phyloP scores from a whole-genome alignment of 2,113 vertebrate genomes.

The Limanda limanda region DNA sequence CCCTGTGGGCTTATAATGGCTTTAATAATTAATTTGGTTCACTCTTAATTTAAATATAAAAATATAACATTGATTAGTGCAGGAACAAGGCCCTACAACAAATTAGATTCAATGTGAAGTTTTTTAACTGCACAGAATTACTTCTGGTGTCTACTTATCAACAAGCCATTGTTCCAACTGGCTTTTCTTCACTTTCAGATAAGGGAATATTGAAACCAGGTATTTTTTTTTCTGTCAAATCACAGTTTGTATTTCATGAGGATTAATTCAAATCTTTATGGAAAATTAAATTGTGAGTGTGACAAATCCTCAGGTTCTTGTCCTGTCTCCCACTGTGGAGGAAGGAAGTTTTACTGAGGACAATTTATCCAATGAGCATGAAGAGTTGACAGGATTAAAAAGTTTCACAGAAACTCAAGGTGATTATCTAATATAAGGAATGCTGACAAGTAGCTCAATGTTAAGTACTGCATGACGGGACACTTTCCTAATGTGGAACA shows the following conservation, averaged over 20 bases:
- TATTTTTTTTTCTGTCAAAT: no score
- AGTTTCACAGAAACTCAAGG: slow-evolving; percentile 18
- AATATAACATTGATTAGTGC: background rate
- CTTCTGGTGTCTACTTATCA: no score
- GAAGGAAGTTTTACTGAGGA: slow-evolving; percentile 34
- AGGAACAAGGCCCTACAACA: background rate
- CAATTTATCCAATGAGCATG: slow-evolving; percentile 63
- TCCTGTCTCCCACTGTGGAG: slow-evolving; percentile 33
- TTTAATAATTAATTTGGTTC: background rate
- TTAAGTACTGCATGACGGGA: slow-evolving; percentile 27
- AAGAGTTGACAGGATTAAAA: slow-evolving; percentile 60
- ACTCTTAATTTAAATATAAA: background rate
- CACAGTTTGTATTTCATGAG: background rate
- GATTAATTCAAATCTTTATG: background rate
- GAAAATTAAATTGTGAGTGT: background rate
- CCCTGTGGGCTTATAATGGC: no score
- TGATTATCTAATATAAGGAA: slow-evolving; percentile 25
- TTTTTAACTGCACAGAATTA: background rate
- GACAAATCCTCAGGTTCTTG: background rate
- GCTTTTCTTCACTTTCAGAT: no score
- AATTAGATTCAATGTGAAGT: background rate
- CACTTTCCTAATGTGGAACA: slow-evolving; percentile 36
- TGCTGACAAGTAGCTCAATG: slow-evolving; percentile 17
- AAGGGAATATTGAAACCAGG: background rate
- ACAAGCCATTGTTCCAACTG: no score